Evolutionary conservation across 2,888 invertebrate genomes (phyloP), one percentile per base, ranked within the genome.

Genomic region (Callinectes sapidus): DNA sequence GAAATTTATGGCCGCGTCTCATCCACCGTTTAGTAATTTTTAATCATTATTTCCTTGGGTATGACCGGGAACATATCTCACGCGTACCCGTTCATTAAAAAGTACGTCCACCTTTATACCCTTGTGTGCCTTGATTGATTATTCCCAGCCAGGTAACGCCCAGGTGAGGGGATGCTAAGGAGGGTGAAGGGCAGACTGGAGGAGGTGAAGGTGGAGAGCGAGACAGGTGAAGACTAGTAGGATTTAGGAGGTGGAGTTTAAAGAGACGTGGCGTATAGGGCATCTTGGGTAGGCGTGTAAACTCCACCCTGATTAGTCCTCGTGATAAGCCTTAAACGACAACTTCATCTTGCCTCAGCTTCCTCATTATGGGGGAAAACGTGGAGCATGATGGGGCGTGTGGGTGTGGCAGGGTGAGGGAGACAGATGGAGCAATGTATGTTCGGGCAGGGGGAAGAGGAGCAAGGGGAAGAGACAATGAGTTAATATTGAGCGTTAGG

Each of bases 231-330:
- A 81, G 32, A 35, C 14, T 35, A 32, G 14, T 32, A 81, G 81
- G 81, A 35, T 35, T 81, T 81, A 81, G 32, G 81, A 81, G 81
- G 81, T 81, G 35, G 81, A 81, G 81, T 35, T 35, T 16, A 35
- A 32, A 16, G 81, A 32, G 35, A 35, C 13, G 35, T 0, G 8
- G 35, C 3, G 81, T 13, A 16, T 32, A 35, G 81, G 14, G 35
- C 81, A 81, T 81, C 35, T 81, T 81, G 23, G 35, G 81, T 8
- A 32, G 35, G 32, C 81, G 32, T 81, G 32, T 81, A 13, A 32
- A 81, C 81, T 81, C 81, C 81, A 35, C 81, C 81, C 81, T 81
- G 81, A 81, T 81, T 81, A 81, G 35, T 81, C 81, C 32, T 14
- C 35, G 2, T 16, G 81, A 81, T 81, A 81, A 81, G 8, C 32